Evolutionary conservation across 2,888 invertebrate genomes (phyloP), one percentile per base, ranked within the genome.

Genomic region (Synergus umbraculus): DNA sequence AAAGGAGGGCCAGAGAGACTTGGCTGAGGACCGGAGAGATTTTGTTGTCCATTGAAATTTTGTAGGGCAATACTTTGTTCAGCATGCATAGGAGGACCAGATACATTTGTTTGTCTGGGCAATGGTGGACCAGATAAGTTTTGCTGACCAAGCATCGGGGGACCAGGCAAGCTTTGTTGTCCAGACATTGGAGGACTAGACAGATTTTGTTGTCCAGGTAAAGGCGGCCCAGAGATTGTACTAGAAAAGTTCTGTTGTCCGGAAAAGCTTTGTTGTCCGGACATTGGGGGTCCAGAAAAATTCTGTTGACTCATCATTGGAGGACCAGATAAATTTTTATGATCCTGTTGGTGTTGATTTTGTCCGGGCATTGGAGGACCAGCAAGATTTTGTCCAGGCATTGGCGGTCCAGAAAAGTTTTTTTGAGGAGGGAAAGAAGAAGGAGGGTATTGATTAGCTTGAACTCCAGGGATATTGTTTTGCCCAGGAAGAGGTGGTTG

Each of bases 301-400:
- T 84, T 83, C 79, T 83, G 84, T n/a, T 81, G 83, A 5, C 87
- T 87, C n/a, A 84, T 81, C 83, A 86, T 79, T 9, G 86, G 86
- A 29, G 85, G 82, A 13, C 83, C 82, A 18, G 86, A 78, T 63
- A 84, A 78, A 79, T 80, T 84, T 79, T 85, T 86, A 49, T 79
- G 84, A 78, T 69, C 60, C 5, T 10, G 60, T 54, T 9, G 3
- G n/a, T n/a, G 43, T 18, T 43, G 15, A 15, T 43, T 66, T 43
- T 66, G 86, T 5, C 87, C 87, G 15, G 85, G 82, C 80, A 85
- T 76, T 8, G 86, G 86, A 41, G 85, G 83, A 15, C 83, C 83
- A 41, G 85, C 77, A 54, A 84, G 77, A 82, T 78, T 85, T 81
- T 86, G 86, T 60, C 82, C 76, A 43, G 83, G 76, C 22, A 83